Conservation (phyloP, 2,888 invertebrate species). For the Habroteleia sp. region DNA sequence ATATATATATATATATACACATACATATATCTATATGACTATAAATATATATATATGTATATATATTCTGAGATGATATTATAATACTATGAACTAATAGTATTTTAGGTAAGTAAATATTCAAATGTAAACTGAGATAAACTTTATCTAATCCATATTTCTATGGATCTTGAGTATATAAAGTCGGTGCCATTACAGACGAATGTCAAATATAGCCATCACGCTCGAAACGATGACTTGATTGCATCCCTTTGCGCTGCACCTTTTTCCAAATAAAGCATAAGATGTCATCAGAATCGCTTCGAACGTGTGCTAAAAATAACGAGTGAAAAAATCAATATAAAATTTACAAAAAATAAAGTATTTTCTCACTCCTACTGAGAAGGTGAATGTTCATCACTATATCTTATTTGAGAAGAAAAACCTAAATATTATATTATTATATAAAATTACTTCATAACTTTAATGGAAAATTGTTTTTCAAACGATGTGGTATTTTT, state of each 20-base stretch:
- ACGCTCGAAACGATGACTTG: slow-evolving; percentile 61
- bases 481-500: slow-evolving; percentile 81
- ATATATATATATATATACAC: slow-evolving; percentile 17
- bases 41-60: slow-evolving; percentile 65
- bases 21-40: slow-evolving; percentile 29
- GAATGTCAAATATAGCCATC: slow-evolving; percentile 63
- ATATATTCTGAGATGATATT: slow-evolving; percentile 77
- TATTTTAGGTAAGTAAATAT: slow-evolving; percentile 72
- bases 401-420: slow-evolving; percentile 79
- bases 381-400: slow-evolving; percentile 79
- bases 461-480: slow-evolving; percentile 80
- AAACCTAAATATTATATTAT: slow-evolving; percentile 77
- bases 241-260: slow-evolving; percentile 51
- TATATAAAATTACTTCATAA: slow-evolving; percentile 80
- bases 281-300: slow-evolving; percentile 63
- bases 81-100: slow-evolving; percentile 79
- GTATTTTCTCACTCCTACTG: slow-evolving; percentile 80
- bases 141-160: slow-evolving; percentile 73
- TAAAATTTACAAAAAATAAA: slow-evolving; percentile 75
- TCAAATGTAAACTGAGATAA: slow-evolving; percentile 67
- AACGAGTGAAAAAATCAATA: slow-evolving; percentile 76
- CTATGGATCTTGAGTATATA: slow-evolving; percentile 70
- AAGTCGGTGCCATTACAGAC: slow-evolving; percentile 65
- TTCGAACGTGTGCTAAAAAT: slow-evolving; percentile 68
- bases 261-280: slow-evolving; percentile 64